Evolutionary conservation across 1,140 invertebrate genomes (phyloP), one percentile per base, ranked within the genome.

Genomic region (Pomacea maculata): DNA sequence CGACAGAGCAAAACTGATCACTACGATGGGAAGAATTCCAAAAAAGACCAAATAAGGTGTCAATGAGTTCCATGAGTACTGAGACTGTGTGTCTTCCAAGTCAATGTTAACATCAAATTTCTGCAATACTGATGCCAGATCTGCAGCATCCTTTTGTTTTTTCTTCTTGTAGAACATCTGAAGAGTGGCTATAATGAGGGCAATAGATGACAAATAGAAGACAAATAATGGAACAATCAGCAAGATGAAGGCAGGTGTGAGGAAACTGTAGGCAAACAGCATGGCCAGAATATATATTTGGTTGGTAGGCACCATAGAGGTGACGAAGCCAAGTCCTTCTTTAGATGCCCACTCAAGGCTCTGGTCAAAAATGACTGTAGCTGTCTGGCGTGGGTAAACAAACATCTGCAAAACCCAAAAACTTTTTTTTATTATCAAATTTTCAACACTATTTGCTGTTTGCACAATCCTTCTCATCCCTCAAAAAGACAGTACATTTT

Each of bases 21-120:
- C 91, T 92, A 96, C 95, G 0, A 95, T 85, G 6, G 96, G 92
- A 14, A 97, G 90, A 0, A 95, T 93, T 25, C 95, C 86, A 86
- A 97, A 96, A 90, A 95, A 97, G 65, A 95, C 94, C 55, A 94
- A 91, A 85, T 95, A 96, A 0, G 96, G 95, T 68, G 94, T 94
- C 45, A 96, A 89, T 86, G 96, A 96, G 85, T 96, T 96, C 54
- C 94, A 92, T n/a, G 96, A 94, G 83, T 95, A 96, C 71, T 95
- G 93, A 87, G 95, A 95, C 83, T 96, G 95, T 0, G 95, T 95
- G 82, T 95, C 94, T 15, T 95, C 93, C 0, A 95, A 93, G 85
- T 96, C 86, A 52, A 90, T 85, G 34, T 85, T 86, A 12, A 86
- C 81, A 61, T 90, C 85, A 68, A 87, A 89, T 45, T 86, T 82